A percentile compares a stretch with the other conserved stretches of the same genome.
Evolutionary conservation across 1,140 invertebrate species (phyloP).

Genomic region (Lethocerus indicus): DNA sequence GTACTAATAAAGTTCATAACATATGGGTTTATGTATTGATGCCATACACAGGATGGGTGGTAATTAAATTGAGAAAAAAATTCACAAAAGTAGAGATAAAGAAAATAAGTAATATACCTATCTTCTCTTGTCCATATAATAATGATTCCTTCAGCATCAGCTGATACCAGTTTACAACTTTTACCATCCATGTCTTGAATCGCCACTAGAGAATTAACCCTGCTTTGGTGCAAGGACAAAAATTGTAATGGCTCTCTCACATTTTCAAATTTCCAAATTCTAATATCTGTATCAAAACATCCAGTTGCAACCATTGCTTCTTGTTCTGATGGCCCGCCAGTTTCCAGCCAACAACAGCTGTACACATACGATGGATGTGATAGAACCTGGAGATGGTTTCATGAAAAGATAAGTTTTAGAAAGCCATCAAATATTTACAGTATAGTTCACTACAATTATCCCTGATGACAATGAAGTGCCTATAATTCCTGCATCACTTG

Average conservation of each 20-base stretch:
- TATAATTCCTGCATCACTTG: too few relatives aligned
- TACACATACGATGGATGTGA: slow-evolving; percentile 51
- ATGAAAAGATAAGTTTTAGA: not conserved
- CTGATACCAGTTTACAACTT: not conserved
- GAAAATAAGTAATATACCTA: too few relatives aligned
- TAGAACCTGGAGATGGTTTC: slow-evolving; percentile 25
- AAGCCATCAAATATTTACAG: too few relatives aligned
- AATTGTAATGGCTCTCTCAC: not conserved
- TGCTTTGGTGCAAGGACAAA: not conserved
- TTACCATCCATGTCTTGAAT: not conserved
- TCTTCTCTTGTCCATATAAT: too few relatives aligned
- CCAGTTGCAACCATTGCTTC: slow-evolving; percentile 34
- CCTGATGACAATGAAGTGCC: too few relatives aligned
- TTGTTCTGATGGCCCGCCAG: too few relatives aligned
- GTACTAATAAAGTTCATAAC: not conserved
- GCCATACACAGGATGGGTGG: too few relatives aligned
- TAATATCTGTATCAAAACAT: slow-evolving; percentile 39
- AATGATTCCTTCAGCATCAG: not conserved
- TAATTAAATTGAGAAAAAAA: too few relatives aligned
- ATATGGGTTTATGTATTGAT: not conserved
- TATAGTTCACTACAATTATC: too few relatives aligned
- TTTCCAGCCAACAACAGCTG: slow-evolving; percentile 32
- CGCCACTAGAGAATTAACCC: not conserved
- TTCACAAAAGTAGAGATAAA: too few relatives aligned
- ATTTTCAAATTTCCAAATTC: slow-evolving; percentile 31